Evolutionary conservation across 2,888 invertebrate genomes (phyloP).

Genomic region (Geophilus truncorum): DNA sequence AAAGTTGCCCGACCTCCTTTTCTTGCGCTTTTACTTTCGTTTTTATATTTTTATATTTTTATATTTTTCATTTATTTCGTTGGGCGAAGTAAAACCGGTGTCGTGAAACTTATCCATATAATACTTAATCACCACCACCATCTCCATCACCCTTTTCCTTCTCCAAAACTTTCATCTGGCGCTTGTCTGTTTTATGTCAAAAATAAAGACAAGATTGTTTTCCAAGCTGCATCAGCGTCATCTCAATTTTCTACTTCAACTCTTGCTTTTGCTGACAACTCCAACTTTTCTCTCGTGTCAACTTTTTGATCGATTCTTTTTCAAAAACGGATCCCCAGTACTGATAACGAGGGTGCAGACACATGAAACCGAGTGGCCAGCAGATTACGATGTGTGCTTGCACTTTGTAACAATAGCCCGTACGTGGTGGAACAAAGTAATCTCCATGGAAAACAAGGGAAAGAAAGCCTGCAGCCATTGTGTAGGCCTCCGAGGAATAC

Average conservation of each 20-base stretch:
- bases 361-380: conserved; percentile 4
- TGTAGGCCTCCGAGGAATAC: not conserved
- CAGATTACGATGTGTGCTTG: conserved; percentile 4
- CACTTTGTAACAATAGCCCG: conserved; percentile 3
- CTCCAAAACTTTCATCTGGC: not conserved
- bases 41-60: not conserved
- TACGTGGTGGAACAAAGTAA: not conserved
- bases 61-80: not conserved
- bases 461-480: not conserved
- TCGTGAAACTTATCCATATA: not conserved
- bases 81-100: too few species aligned
- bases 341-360: not conserved
- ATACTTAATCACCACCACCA: not conserved
- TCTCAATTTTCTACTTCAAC: not conserved
- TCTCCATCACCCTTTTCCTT: not conserved
- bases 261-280: not conserved
- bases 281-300: conserved; percentile 1
- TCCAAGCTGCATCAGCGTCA: conserved; percentile 2
- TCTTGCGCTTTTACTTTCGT: not conserved
- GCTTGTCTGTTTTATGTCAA: not conserved
- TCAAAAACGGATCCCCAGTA: not conserved
- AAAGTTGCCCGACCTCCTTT: not conserved
- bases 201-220: conserved; percentile 10
- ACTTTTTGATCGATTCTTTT: conserved; percentile 5
- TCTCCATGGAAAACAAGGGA: conserved; percentile 4